Base-by-base conservation (phyloP, 1,140 invertebrate species). In the Papilio polytes region DNA sequence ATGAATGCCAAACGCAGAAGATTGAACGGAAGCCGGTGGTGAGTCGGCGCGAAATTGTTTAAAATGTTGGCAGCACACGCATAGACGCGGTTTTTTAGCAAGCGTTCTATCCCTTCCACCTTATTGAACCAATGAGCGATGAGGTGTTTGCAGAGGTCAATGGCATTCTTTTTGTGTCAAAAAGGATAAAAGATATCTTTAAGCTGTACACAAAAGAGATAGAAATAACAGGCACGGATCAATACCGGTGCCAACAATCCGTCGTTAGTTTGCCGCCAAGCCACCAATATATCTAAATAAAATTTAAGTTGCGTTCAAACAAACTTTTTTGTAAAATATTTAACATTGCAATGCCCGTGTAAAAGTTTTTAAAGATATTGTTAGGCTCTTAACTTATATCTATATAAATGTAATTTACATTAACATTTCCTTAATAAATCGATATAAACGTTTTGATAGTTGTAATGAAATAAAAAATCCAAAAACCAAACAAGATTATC, bases 1-100 rank as follows among this genome's bases (percentile, higher is more conserved):
- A 84, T 86, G 91, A 95, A 94, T 92, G 92, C 92, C 90, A 93
- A 95, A 94, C 91, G 91, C 90, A 94, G 92, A 94, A 95, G 92
- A 89, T 93, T 84, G 91, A 90, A 87, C 86, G 89, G 90, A 90
- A 90, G 84, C 89, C 86, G 88, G 86, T 82, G 87, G 88, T 92
- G 92, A 93, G 90, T 92, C 91, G 92, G 91, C 92, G 94, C 94
- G 90, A 91, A 93, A 89, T 83, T 48, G 41, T 84, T 84, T 79
- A 80, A 82, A 81, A 92, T 89, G 92, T 95, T 95, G 94, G 92
- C 86, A 84, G 86, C 22, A 72, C n/a, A 78, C 79, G 84, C 76
- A 88, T 74, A 83, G 89, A 93, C 91, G 89, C 92, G 86, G 85
- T 82, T 89, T 93, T 94, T 92, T 89, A 89, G 87, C 85, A 83